Evolutionary conservation across 2,797 vertebrate species (phyloP), one percentile per base, ranked within the genome.

Genomic region (Liparis tanakae): DNA sequence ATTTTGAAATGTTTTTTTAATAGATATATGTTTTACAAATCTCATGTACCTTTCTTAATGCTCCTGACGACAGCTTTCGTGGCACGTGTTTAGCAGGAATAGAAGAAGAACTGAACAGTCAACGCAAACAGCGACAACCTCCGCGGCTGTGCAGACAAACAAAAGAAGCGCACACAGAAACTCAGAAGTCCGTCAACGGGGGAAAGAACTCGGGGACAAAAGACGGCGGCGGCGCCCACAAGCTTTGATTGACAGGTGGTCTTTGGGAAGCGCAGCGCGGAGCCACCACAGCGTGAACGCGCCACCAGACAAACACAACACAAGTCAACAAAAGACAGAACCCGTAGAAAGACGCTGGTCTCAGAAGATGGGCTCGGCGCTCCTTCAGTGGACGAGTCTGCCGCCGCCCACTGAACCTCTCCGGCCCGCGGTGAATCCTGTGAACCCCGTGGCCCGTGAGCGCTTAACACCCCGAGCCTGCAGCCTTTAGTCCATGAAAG

Each of bases 401-500:
- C 60, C 64, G 77, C 13, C 9, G 15, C 39, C 51, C 50, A 20
- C 69, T 76, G 57, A 81, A 78, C 55, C 61, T 46, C 67, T 64
- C 1, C 3, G 73, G 62, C 55, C 53, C 3, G 12, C 17, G 12
- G 22, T 6, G 30, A 54, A 80, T n/a, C 61, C 58, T 30, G 46
- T 58, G 61, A 54, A 80, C 20, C 61, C 58, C 4, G 46, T 58
- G 61, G 68, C 51, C 75, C 54, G 15, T 63, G 68, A 80, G 72
- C 81, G 66, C 81, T 85, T 82, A 83, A 63, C 85, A 83, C 77
- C 78, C 54, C 70, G 62, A 80, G 81, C 87, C 77, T 65, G 41
- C 73, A 67, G 82, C 79, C 72, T 79, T 85, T 86, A 2, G 85
- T 88, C 85, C 84, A 86, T 86, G 85, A 87, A 87, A 83, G 74